Evolutionary conservation across 2,113 vertebrate genomes (phyloP), one percentile per base, ranked within the genome.

Genomic region (Pituophis catenifer): DNA sequence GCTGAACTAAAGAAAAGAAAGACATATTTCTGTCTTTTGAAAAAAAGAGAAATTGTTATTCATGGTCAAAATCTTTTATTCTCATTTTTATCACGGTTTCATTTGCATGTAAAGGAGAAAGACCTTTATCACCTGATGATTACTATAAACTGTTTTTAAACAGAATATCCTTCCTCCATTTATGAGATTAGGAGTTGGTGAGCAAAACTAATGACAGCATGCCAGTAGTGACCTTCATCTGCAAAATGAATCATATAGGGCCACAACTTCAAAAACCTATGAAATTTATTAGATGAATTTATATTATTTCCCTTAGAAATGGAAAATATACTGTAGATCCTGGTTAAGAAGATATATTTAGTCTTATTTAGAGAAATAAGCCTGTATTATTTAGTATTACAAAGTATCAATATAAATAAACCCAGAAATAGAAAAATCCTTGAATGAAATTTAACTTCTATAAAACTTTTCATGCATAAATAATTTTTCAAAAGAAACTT

Each of bases 101-200:
- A 59, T 92, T 95, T 33, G 5, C 54, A 94, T 94, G 54, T 48
- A 90, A 2, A 13, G 88, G 57, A 75, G 95, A 93, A 86, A 92
- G 19, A 85, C 38, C 94, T 96, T 85, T 50, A 29, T 94, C 94
- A 95, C 95, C 59, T 95, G 93, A 9, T 94, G 91, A 95, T 95
- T 44, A 70, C 50, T 90, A 7, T 23, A 19, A 29, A 88, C 44
- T 95, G 94, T 93, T 96, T 96, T 96, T 95, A 91, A 94, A 94
- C 62, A 95, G 93, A 95, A 94, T 93, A 33, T 65, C 9, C 38
- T 88, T 13, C 15, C 33, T 53, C 17, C 3, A 4, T 91, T 95
- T n/a, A 86, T 38, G 89, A 94, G 29, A 53, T 91, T 91, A 94
- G 70, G 5, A 24, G 17, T 89, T 13, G 26, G 23, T 93, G 8